Conservation (phyloP, 2,888 invertebrate species). For the Rhagophthalmus giganteus region DNA sequence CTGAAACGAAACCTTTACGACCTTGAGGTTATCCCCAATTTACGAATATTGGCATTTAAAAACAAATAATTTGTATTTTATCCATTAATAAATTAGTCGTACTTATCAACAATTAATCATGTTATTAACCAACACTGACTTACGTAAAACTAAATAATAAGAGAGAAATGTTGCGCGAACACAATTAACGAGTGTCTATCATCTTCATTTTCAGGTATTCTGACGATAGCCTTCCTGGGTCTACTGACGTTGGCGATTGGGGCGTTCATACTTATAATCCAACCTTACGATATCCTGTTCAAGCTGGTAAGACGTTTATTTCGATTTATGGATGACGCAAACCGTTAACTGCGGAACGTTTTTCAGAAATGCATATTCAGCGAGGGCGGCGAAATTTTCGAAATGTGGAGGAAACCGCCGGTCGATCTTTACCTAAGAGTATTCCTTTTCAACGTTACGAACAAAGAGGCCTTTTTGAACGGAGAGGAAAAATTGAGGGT, state of each 20-base stretch:
- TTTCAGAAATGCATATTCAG: constrained; percentile 72
- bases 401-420: constrained; percentile 79
- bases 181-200: no score
- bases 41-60: no score
- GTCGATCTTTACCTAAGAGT: constrained; percentile 77
- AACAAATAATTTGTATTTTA: no score
- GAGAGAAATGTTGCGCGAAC: no score
- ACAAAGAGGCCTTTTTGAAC: constrained; percentile 74
- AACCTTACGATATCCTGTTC: constrained; percentile 77
- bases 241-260: constrained; percentile 67
- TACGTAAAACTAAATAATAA: no score
- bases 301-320: constrained; percentile 62
- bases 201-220: constrained; percentile 64
- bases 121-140: no score
- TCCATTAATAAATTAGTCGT: no score
- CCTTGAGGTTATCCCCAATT: no score
- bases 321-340: constrained; percentile 6
- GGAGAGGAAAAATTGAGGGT: constrained; percentile 73
- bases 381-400: constrained; percentile 80
- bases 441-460: constrained; percentile 83
- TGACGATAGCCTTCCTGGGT: constrained; percentile 70
- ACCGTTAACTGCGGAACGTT: constrained; percentile 15
- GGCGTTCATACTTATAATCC: constrained; percentile 66
- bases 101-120: no score
- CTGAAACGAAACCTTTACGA: no score